Evolutionary conservation across 2,797 vertebrate genomes (phyloP), one percentile per base, ranked within the genome.

Genomic region (Geotrypetes seraphini): DNA sequence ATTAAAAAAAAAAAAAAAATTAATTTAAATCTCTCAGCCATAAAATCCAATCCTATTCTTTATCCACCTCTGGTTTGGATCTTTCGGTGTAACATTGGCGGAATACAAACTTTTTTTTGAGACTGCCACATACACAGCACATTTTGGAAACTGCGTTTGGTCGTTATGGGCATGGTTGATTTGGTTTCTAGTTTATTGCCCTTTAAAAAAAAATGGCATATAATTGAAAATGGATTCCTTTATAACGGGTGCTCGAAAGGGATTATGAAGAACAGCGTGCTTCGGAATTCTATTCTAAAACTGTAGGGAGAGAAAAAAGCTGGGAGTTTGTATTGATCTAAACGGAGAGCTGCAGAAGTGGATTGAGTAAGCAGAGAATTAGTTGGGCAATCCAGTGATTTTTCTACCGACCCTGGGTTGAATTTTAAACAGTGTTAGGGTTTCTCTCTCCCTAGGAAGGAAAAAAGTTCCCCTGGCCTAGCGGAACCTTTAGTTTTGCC

Each of bases 91-190:
- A 71, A 63, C 66, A 70, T 62, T 11, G 59, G 63, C 68, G 81
- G 79, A 80, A 78, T 78, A 81, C 77, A 79, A 78, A 83, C n/a
- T n/a, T n/a, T n/a, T n/a, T n/a, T 79, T 75, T 73, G 71, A 66
- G 73, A 77, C 81, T 59, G 69, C 59, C 47, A 64, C 69, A n/a
- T 63, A n/a, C n/a, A 79, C 71, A 80, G 78, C 75, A 66, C 72
- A 75, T 68, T 71, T 76, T 71, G 71, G 69, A 83, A 78, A 75
- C 62, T 63, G 66, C 81, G 81, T 80, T 60, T 69, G 69, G 70
- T 78, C 84, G 78, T 81, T 85, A 81, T 81, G 77, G 75, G 75
- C 81, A 84, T 76, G 82, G 79, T 84, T 85, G 78, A 74, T 85
- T 85, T 85, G 84, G 79, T 58, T 81, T 74, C 78, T 73, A 71